phyloP scores from a whole-genome alignment of 2,888 invertebrate species.

The Watsonalla binaria region DNA sequence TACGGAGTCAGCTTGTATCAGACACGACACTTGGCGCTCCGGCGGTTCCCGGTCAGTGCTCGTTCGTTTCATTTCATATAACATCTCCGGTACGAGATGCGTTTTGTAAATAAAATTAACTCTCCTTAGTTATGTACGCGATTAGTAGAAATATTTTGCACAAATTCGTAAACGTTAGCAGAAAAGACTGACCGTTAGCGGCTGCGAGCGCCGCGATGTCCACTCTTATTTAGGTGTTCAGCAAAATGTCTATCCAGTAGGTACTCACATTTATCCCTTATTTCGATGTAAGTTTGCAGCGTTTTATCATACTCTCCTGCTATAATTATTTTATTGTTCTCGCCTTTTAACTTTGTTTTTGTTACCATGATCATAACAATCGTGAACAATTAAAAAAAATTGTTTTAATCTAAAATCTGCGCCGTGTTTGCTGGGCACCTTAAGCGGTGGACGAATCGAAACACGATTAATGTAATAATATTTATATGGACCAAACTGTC shows the following conservation, averaged over 20 bases:
- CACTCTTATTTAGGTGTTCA: conserved; percentile 57
- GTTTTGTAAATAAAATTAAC: conserved; percentile 72
- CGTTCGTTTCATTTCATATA: conserved; percentile 57
- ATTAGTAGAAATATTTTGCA: conserved; percentile 74
- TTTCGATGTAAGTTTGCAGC: conserved; percentile 8
- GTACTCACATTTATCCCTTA: conserved; percentile 3
- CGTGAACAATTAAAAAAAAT: not conserved
- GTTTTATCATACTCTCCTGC: not conserved
- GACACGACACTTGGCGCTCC: conserved; percentile 60
- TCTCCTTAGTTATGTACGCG: conserved; percentile 64
- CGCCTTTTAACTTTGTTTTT: not conserved
- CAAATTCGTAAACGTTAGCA: conserved; percentile 74
- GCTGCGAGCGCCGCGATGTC: conserved; percentile 63
- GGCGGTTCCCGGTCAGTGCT: conserved; percentile 74
- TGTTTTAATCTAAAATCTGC: not conserved
- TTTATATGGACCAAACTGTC: conserved; percentile 78
- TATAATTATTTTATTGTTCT: not conserved
- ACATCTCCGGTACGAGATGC: conserved; percentile 44
- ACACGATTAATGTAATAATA: conserved; percentile 71
- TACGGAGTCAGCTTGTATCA: conserved; percentile 18
- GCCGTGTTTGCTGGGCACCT: conserved; percentile 47
- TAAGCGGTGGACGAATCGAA: conserved; percentile 49
- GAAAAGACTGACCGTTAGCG: conserved; percentile 77
- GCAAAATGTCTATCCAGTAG: conserved; percentile 23
- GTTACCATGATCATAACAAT: not conserved